phyloP scores from a whole-genome alignment of 1,140 invertebrate genomes.

The Eriosoma lanigerum region DNA sequence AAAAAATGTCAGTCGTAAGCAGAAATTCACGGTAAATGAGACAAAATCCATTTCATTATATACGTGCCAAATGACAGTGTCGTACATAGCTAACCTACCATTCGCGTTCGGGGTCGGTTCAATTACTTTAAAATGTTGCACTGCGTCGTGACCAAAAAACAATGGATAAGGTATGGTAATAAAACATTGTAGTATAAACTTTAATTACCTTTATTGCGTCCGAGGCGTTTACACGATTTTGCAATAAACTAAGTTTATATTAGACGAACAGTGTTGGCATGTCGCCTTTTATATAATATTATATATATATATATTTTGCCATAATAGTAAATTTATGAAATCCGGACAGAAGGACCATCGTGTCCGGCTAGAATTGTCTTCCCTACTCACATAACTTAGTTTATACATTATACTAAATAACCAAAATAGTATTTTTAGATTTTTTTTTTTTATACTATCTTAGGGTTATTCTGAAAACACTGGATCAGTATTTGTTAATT shows the following conservation, averaged over 20 bases:
- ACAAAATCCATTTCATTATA: not conserved
- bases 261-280: not conserved
- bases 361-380: too few relatives aligned
- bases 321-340: not conserved
- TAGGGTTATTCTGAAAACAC: too few relatives aligned
- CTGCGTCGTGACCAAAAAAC: not conserved
- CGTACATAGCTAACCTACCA: too few relatives aligned
- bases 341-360: not conserved
- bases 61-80: not conserved
- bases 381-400: too few relatives aligned
- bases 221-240: not conserved
- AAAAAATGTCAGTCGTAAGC: not conserved
- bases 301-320: not conserved
- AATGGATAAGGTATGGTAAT: not conserved
- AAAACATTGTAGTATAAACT: conserved; percentile 14
- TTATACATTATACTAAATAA: too few relatives aligned
- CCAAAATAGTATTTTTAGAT: not conserved
- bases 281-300: not conserved
- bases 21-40: not conserved
- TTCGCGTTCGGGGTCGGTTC: not conserved
- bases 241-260: not conserved
- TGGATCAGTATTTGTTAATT: too few relatives aligned
- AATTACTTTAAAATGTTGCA: not conserved
- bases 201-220: not conserved
- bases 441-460: not conserved